Evolutionary conservation across 2,797 vertebrate species (phyloP).

Genomic region (Fistularia tabacaria): DNA sequence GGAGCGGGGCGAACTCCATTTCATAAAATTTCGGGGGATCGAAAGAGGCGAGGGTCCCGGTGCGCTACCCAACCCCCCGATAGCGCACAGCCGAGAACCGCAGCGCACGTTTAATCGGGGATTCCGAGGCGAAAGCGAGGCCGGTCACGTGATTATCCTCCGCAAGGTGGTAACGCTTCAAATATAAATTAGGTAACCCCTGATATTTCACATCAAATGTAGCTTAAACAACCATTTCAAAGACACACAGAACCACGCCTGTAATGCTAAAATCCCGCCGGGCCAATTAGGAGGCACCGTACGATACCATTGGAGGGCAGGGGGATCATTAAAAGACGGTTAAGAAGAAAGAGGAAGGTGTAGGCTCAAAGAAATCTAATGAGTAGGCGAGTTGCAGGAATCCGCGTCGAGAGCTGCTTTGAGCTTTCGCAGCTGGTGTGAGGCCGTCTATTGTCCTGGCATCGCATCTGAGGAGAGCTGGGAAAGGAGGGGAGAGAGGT

Average conservation of each 20-base stretch:
- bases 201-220: constrained; percentile 3
- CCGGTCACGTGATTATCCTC: no score
- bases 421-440: constrained; percentile 73
- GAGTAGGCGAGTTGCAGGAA: constrained; percentile 49
- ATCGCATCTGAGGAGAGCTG: constrained; percentile 71
- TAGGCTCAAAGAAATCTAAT: constrained; percentile 53
- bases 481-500: constrained; percentile 42
- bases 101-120: no score
- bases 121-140: no score
- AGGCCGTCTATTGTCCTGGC: constrained; percentile 67
- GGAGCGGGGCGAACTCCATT: background rate
- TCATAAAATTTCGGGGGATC: background rate
- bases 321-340: constrained; percentile 44
- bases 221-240: constrained; percentile 12
- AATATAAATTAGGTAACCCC: background rate
- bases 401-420: constrained; percentile 57
- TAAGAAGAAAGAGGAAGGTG: constrained; percentile 44
- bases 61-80: no score
- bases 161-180: constrained; percentile 1
- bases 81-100: no score
- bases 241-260: constrained; percentile 9
- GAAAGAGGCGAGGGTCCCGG: no score
- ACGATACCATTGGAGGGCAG: constrained; percentile 31
- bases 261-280: constrained; percentile 2
- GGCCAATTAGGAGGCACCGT: constrained; percentile 10